phyloP scores from a whole-genome alignment of 2,888 invertebrate genomes.

The Platycheirus rosarum region DNA sequence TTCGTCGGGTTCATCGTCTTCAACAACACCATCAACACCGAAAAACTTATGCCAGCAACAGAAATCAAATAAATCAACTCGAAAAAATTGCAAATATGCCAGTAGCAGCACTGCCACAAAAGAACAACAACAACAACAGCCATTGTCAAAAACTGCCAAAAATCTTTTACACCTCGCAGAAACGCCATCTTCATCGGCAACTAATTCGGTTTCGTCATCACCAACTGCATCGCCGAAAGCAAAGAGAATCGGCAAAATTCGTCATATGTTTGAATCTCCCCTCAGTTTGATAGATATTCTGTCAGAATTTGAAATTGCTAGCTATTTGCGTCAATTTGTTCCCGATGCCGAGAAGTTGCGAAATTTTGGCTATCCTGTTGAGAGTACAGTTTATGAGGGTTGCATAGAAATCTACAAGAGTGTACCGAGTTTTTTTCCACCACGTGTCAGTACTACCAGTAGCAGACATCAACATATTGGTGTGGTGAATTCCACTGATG shows the following conservation, averaged over 20 bases:
- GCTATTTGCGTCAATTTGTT: conserved; percentile 85
- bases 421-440: conserved; percentile 82
- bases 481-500: conserved; percentile 79
- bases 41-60: conserved; percentile 47
- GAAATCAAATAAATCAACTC: conserved; percentile 46
- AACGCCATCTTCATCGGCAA: conserved; percentile 76
- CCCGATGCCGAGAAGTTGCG: conserved; percentile 86
- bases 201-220: conserved; percentile 78
- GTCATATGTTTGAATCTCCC: conserved; percentile 79
- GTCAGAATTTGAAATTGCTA: conserved; percentile 84
- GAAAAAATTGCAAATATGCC: conserved; percentile 48
- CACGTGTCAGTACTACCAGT: conserved; percentile 25
- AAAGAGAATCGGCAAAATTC: conserved; percentile 74
- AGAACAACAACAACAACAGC: conserved; percentile 39
- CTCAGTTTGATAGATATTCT: conserved; percentile 81
- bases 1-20: conserved; percentile 43
- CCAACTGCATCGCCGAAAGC: conserved; percentile 78
- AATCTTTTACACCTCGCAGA: conserved; percentile 41
- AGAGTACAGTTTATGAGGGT: conserved; percentile 85
- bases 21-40: conserved; percentile 42
- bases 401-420: conserved; percentile 87
- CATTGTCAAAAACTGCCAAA: conserved; percentile 54
- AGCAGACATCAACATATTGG: conserved; percentile 43
- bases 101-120: conserved; percentile 48
- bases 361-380: conserved; percentile 88